These are phyloP conservation scores for Glareola pratincola DNA, from an alignment of 2,113 vertebrate species.

Conservation along the genomic window DNA sequence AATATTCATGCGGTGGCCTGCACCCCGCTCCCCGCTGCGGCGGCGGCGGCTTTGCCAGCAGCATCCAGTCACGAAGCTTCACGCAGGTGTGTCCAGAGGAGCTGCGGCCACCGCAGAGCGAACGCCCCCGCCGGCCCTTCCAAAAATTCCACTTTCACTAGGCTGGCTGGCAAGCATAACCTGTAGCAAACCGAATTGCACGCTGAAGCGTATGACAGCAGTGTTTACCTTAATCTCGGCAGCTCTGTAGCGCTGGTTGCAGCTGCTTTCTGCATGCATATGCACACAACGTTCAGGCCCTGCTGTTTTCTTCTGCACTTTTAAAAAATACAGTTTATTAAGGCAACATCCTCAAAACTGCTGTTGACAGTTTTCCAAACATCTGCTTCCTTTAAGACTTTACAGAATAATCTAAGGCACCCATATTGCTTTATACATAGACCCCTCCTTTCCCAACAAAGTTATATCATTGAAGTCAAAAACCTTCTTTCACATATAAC, in stretches of 20 bases:
- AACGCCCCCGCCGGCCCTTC: neutral
- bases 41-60: neutral
- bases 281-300: neutral
- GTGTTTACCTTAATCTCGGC: neutral
- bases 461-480: neutral
- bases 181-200: neutral
- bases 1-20: neutral
- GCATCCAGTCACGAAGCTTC: neutral
- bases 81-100: accelerated
- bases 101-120: neutral
- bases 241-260: neutral
- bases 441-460: neutral
- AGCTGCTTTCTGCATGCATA: neutral
- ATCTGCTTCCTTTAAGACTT: neutral
- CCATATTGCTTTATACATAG: neutral
- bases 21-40: accelerated
- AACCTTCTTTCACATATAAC: neutral
- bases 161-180: too few relatives aligned
- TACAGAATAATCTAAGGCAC: neutral
- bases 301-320: neutral
- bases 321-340: neutral
- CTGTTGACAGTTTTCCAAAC: neutral
- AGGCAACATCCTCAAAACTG: neutral
- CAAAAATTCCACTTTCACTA: neutral
- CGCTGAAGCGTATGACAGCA: accelerated